phyloP scores from a whole-genome alignment of 2,888 invertebrate genomes.

The Apocheima hispidaria region DNA sequence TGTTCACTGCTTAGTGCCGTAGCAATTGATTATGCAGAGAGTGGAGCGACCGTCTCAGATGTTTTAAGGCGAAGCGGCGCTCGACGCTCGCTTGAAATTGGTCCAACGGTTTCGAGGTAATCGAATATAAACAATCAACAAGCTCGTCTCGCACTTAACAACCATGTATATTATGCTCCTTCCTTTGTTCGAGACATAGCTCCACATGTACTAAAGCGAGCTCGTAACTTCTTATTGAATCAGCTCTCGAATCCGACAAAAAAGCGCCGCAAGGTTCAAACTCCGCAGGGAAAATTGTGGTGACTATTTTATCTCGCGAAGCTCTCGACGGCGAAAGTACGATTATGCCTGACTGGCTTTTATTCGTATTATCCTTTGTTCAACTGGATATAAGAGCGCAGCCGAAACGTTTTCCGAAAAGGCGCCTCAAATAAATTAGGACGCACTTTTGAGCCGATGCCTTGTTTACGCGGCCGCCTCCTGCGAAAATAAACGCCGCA shows the following conservation, averaged over 20 bases:
- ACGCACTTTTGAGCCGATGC: constrained; percentile 70
- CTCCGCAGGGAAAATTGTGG: constrained; percentile 71
- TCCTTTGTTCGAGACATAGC: constrained; percentile 55
- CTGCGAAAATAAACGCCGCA: constrained; percentile 70
- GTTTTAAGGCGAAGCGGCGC: constrained; percentile 53
- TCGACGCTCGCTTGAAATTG: constrained; percentile 53
- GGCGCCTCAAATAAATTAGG: constrained; percentile 76
- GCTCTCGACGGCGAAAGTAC: constrained; percentile 67
- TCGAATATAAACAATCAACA: constrained; percentile 69
- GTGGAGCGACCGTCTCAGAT: constrained; percentile 52
- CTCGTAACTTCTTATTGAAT: constrained; percentile 75
- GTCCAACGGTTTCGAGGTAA: constrained; percentile 61
- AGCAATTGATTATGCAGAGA: constrained; percentile 59
- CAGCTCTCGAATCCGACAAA: constrained; percentile 68
- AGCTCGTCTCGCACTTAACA: constrained; percentile 50
- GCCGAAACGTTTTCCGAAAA: constrained; percentile 72
- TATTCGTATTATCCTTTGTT: constrained; percentile 80
- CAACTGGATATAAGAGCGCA: constrained; percentile 75
- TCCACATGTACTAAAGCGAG: constrained; percentile 57
- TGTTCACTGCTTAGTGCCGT: constrained; percentile 47
- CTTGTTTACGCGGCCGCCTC: constrained; percentile 69
- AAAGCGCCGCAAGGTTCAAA: constrained; percentile 70
- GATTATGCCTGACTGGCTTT: constrained; percentile 78
- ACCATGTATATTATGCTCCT: constrained; percentile 48
- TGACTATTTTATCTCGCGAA: constrained; percentile 73